Evolutionary conservation across 2,797 vertebrate genomes (phyloP).

Genomic region (Balearica regulorum): DNA sequence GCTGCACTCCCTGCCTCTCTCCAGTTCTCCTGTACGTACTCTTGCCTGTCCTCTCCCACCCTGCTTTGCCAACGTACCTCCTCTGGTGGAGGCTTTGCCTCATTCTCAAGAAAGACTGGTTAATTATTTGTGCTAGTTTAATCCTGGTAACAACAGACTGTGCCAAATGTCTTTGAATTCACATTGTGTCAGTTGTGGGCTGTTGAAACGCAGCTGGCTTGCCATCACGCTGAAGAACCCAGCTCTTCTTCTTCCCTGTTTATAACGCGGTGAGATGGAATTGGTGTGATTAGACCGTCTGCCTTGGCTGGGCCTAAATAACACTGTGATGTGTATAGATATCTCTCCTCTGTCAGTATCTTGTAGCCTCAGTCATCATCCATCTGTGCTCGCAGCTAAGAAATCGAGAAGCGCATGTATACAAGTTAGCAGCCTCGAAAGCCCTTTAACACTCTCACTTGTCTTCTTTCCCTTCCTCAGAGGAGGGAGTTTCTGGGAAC

Average conservation of each 20-base stretch:
- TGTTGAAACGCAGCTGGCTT: not conserved
- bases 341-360: conserved; percentile 9
- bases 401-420: not conserved
- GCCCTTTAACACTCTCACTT: not conserved
- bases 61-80: conserved; percentile 12
- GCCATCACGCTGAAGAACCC: not conserved
- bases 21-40: not conserved
- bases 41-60: not conserved
- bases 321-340: conserved; percentile 68
- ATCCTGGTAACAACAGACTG: conserved; percentile 16
- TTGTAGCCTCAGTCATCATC: conserved; percentile 12
- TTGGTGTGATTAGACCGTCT: not conserved
- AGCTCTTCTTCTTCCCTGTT: not conserved
- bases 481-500: conserved; percentile 9
- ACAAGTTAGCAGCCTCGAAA: not conserved
- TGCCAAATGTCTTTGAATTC: conserved; percentile 46
- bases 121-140: not conserved
- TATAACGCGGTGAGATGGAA: not conserved
- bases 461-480: not conserved
- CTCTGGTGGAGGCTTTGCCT: not conserved
- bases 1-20: not conserved
- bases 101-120: not conserved
- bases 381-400: conserved; percentile 2
- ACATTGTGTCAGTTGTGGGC: not conserved
- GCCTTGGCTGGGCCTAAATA: conserved; percentile 52